A percentile compares a stretch with the other conserved stretches of the same genome.
Conservation (phyloP, 30 jellyfish, hydroid and myxozoan species). For the Hydractinia symbiolongicarpus region DNA sequence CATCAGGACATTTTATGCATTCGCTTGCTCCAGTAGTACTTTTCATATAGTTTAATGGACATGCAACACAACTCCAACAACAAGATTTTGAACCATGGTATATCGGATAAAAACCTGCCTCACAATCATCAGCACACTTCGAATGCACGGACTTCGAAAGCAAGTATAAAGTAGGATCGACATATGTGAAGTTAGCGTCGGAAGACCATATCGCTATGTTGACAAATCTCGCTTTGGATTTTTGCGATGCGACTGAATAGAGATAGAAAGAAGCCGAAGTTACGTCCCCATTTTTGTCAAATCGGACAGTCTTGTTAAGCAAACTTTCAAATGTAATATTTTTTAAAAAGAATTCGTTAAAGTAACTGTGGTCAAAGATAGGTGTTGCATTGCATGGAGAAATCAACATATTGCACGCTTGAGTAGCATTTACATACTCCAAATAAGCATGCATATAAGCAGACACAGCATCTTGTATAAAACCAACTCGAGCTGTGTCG, state of each 20-base stretch:
- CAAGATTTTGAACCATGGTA: slow-evolving; percentile 2
- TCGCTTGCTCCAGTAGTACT: not conserved
- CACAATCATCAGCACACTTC: slow-evolving; percentile 21
- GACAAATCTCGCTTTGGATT: not conserved
- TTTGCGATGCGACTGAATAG: not conserved
- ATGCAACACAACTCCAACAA: slow-evolving; percentile 31
- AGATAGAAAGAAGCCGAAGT: slow-evolving; percentile 10
- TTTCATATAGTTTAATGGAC: slow-evolving; percentile 20
- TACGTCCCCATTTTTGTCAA: slow-evolving; percentile 9
- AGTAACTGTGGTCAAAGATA: not conserved
- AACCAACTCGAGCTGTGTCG: slow-evolving; percentile 21
- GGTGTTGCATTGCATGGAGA: slow-evolving; percentile 10
- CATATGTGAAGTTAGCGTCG: not conserved
- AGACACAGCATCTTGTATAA: slow-evolving; percentile 22
- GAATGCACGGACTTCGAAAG: slow-evolving; percentile 3
- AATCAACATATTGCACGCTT: not conserved
- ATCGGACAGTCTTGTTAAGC: not conserved
- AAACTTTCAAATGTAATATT: not conserved
- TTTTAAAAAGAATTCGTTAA: not conserved
- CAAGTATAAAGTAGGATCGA: not conserved
- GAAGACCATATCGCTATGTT: slow-evolving; percentile 22
- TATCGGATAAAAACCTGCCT: slow-evolving; percentile 26
- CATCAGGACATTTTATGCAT: slow-evolving; percentile 13
- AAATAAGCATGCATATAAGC: slow-evolving; percentile 7
- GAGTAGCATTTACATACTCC: not conserved